phyloP scores from a whole-genome alignment of 1,140 invertebrate species.

The Geopemphigus sp. region DNA sequence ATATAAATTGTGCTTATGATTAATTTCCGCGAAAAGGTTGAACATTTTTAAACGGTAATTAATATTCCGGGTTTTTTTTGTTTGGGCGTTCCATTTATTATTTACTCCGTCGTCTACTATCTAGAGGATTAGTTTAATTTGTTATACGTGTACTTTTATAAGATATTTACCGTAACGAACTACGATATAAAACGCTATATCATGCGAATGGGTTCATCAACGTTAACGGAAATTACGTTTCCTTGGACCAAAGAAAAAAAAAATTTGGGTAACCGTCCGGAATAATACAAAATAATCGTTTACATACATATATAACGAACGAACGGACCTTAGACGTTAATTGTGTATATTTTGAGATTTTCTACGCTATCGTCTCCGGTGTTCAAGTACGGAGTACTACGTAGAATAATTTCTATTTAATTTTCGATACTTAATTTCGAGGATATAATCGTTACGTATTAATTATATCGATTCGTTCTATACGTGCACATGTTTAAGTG shows the following conservation, averaged over 20 bases:
- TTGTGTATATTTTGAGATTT: neutral
- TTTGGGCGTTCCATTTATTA: neutral
- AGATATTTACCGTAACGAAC: neutral
- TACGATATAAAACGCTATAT: neutral
- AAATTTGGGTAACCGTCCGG: neutral
- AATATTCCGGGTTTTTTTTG: neutral
- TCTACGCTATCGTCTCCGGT: neutral
- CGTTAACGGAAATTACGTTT: constrained; percentile 4
- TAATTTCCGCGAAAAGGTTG: neutral
- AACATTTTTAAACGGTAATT: constrained; percentile 5
- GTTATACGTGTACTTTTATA: neutral
- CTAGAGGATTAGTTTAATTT: neutral
- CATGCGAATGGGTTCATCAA: neutral
- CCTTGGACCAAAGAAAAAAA: neutral
- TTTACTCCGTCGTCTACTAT: neutral
- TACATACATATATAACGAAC: neutral
- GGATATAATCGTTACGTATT: too few relatives aligned
- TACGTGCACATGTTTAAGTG: too few relatives aligned
- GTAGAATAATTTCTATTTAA: neutral
- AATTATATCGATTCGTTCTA: too few relatives aligned
- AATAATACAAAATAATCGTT: neutral
- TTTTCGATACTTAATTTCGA: too few relatives aligned
- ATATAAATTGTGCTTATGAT: constrained; percentile 3
- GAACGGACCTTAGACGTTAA: neutral
- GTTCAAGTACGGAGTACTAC: neutral